Evolutionary conservation across 2,113 vertebrate genomes (phyloP).

Genomic region (Triplophysa rosa): DNA sequence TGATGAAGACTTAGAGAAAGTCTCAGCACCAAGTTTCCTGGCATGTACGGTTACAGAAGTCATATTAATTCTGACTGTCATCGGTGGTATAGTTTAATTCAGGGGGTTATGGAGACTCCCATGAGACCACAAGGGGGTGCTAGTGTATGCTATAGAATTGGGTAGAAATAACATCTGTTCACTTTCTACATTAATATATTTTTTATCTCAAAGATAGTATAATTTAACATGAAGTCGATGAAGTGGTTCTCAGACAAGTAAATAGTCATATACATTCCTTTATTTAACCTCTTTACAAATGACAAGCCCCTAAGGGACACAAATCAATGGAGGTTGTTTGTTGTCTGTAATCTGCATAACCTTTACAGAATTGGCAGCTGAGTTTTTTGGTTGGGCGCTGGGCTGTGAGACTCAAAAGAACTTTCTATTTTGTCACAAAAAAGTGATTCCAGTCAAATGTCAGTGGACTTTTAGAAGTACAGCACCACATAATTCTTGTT

Average conservation of each 20-base stretch:
- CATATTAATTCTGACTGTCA: not conserved
- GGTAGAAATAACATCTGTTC: too few relatives aligned
- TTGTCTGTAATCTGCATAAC: slow-evolving; percentile 18
- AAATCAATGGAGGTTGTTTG: slow-evolving; percentile 15
- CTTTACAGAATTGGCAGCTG: not conserved
- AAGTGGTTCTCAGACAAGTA: too few relatives aligned
- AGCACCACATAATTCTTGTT: not conserved
- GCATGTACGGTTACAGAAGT: not conserved
- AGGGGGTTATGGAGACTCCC: not conserved
- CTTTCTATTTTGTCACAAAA: not conserved
- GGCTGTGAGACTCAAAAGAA: not conserved
- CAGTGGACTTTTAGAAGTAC: not conserved
- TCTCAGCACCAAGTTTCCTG: not conserved
- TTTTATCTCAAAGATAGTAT: too few relatives aligned
- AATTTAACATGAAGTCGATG: too few relatives aligned
- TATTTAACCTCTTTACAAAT: not conserved
- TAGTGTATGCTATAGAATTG: too few relatives aligned
- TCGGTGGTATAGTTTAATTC: not conserved
- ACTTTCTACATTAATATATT: too few relatives aligned
- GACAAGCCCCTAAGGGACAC: not conserved
- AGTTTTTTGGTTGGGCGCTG: not conserved
- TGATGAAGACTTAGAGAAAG: too few relatives aligned
- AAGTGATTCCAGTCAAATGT: not conserved
- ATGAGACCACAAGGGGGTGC: too few relatives aligned
- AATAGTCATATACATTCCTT: too few relatives aligned